phyloP scores from a whole-genome alignment of 2,797 vertebrate genomes.

The Cephalopachus bancanus region DNA sequence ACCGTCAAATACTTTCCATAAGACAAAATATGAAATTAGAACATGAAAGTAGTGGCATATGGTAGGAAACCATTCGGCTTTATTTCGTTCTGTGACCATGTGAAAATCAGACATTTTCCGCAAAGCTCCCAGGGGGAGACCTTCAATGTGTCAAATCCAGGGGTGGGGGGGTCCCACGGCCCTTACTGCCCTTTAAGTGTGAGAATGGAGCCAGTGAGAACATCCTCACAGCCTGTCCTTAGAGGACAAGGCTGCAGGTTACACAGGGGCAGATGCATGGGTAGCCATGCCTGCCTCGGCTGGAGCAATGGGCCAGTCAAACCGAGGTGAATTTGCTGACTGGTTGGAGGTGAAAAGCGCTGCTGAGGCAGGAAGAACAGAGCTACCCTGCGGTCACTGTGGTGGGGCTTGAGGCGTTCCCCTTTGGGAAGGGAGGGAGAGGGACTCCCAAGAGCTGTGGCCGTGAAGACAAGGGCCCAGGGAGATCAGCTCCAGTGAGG shows the following conservation, averaged over 20 bases:
- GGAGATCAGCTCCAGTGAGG: background rate
- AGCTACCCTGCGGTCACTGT: background rate
- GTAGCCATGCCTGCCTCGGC: background rate
- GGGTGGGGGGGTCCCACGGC: background rate
- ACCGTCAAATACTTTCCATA: background rate
- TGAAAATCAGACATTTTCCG: background rate
- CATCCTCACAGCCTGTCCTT: background rate
- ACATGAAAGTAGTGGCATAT: background rate
- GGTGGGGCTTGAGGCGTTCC: background rate
- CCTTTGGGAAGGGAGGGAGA: background rate
- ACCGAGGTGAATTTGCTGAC: background rate
- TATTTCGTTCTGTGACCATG: background rate
- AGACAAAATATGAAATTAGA: background rate
- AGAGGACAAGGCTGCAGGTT: background rate
- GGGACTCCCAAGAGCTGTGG: background rate
- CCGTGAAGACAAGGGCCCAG: background rate
- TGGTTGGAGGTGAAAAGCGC: background rate
- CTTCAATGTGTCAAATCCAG: rapidly evolving
- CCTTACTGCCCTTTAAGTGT: background rate
- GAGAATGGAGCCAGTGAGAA: background rate
- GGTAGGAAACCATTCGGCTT: background rate
- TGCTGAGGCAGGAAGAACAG: background rate
- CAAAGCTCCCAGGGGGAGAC: background rate
- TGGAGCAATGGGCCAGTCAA: background rate
- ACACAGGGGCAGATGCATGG: background rate